Evolutionary conservation across 2,888 invertebrate genomes (phyloP).

Genomic region (Erebia epiphron): DNA sequence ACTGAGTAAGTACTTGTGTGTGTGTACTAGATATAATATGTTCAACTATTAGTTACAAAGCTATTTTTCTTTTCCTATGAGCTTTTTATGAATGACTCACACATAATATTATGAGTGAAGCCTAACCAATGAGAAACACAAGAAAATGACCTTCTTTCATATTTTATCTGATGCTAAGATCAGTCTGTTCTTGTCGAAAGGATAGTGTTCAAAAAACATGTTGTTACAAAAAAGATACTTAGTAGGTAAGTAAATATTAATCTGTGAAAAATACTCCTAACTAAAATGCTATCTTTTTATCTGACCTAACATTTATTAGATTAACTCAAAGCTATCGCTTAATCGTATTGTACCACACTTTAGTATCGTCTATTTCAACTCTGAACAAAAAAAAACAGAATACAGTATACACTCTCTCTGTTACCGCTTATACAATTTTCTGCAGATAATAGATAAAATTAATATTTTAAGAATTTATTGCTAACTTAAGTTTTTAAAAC

Average conservation of each 20-base stretch:
- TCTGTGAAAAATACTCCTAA: background rate
- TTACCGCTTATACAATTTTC: conserved; percentile 22
- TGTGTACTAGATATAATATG: no score
- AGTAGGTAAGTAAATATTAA: background rate
- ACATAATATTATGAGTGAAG: no score
- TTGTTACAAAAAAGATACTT: background rate
- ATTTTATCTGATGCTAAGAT: no score
- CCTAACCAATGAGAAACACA: no score
- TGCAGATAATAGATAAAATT: conserved; percentile 28
- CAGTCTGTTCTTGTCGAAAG: no score
- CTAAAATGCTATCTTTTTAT: background rate
- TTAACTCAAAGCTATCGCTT: background rate
- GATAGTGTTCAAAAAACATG: no score
- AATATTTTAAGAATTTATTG: conserved; percentile 31
- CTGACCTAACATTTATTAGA: background rate
- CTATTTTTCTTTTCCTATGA: no score
- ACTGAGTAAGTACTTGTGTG: no score
- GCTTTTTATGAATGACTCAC: no score
- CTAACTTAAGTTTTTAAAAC: conserved; percentile 19
- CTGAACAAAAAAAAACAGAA: background rate
- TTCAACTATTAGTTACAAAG: no score
- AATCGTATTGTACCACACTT: background rate
- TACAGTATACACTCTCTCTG: background rate
- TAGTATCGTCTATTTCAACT: background rate
- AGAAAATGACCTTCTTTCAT: no score